Percentiles rank a stretch among this genome's conserved stretches.
Conservation (phyloP, 2,113 vertebrate genomes). For the Carollia perspicillata region DNA sequence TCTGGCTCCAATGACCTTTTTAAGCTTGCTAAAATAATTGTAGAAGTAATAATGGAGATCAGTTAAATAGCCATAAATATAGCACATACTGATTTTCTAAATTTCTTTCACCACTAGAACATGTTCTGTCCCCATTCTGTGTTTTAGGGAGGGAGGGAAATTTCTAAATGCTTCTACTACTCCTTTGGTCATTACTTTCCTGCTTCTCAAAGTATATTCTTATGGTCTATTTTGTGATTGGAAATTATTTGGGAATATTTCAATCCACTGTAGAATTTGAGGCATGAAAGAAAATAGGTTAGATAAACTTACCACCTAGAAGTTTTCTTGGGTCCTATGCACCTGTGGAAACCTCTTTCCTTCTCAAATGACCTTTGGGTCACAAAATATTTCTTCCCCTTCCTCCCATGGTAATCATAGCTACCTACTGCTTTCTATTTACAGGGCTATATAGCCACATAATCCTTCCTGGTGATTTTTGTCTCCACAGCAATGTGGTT, state of each 20-base stretch:
- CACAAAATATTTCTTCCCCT: background rate
- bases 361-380: background rate
- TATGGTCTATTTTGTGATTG: background rate
- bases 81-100: background rate
- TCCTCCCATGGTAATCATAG: background rate
- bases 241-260: constrained; percentile 2
- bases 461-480: constrained; percentile 5
- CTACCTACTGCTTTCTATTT: background rate
- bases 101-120: background rate
- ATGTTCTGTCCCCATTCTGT: background rate
- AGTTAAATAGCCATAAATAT: background rate
- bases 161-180: background rate
- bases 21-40: background rate
- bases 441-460: background rate
- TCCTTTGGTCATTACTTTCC: background rate
- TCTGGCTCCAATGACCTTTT: background rate
- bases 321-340: background rate
- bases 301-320: background rate
- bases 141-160: background rate
- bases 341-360: background rate
- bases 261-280: background rate
- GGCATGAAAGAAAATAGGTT: background rate
- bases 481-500: background rate
- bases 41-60: background rate
- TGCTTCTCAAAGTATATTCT: background rate